Conservation (phyloP, 2,113 vertebrate genomes). For the Lucifuga dentata region DNA sequence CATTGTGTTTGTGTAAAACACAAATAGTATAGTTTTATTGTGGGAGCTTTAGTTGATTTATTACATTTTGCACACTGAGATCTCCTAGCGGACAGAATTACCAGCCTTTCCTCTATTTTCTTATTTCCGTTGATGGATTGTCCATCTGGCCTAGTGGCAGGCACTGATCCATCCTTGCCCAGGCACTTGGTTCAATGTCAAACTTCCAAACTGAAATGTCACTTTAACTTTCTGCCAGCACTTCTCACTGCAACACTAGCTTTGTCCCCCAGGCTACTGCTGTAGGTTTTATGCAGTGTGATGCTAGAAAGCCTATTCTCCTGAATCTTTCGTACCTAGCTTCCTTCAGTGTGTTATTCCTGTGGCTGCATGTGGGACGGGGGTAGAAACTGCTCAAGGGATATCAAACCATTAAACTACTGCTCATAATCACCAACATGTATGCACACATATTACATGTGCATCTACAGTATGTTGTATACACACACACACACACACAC, state of each 20-base stretch:
- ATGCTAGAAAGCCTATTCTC: slow-evolving; percentile 61
- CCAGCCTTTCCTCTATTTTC: slow-evolving; percentile 36
- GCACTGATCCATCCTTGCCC: slow-evolving; percentile 64
- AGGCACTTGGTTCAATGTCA: slow-evolving; percentile 61
- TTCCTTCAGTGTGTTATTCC: slow-evolving; percentile 59
- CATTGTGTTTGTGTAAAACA: slow-evolving; percentile 42
- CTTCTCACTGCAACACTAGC: slow-evolving; percentile 65
- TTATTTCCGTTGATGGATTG: slow-evolving; percentile 42
- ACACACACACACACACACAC: slow-evolving; percentile 33
- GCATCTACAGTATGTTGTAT: slow-evolving; percentile 4
- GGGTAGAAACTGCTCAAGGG: slow-evolving; percentile 47
- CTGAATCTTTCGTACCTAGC: slow-evolving; percentile 54
- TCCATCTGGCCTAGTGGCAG: slow-evolving; percentile 53
- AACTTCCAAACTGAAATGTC: slow-evolving; percentile 75
- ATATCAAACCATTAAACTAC: slow-evolving; percentile 44
- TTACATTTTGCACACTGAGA: slow-evolving; percentile 37
- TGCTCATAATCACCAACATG: slow-evolving; percentile 22
- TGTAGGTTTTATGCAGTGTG: slow-evolving; percentile 50
- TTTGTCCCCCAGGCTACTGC: slow-evolving; percentile 53
- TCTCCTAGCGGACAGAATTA: slow-evolving; percentile 35
- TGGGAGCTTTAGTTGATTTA: slow-evolving; percentile 41
- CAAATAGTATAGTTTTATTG: slow-evolving; percentile 51
- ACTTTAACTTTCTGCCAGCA: slow-evolving; percentile 66
- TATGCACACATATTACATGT: slow-evolving; percentile 4
- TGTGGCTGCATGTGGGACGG: slow-evolving; percentile 36